A percentile compares a stretch with the other conserved stretches of the same genome.
These are phyloP conservation scores for Dufourea novaeangliae DNA, from an alignment of 1,140 invertebrate species.

Conservation along the genomic window DNA sequence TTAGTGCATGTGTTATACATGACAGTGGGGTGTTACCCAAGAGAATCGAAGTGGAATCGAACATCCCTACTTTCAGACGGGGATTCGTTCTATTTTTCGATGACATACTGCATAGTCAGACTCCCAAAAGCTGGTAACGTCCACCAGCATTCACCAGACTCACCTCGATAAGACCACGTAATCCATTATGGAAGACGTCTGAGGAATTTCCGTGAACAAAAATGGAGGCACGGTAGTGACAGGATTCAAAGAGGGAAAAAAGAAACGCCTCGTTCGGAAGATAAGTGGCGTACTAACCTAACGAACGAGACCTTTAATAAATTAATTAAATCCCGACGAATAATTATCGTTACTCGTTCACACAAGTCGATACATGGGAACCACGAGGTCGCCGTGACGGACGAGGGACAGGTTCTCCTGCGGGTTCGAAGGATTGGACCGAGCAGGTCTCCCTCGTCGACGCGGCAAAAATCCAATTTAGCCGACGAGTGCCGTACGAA, in stretches of 20 bases:
- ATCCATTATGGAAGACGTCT: slow-evolving; percentile 52
- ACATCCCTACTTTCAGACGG: no score
- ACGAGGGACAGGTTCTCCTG: no score
- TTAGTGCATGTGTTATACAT: no score
- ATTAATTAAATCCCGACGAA: slow-evolving; percentile 23
- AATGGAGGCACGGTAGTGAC: neutral
- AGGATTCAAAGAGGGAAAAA: neutral
- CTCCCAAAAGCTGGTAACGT: slow-evolving; percentile 22
- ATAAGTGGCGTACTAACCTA: no score
- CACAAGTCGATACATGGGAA: neutral
- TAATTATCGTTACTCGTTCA: slow-evolving; percentile 3
- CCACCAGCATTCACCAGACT: slow-evolving; percentile 20
- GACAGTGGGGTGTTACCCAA: no score
- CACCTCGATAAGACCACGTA: slow-evolving; percentile 38
- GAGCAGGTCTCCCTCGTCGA: neutral
- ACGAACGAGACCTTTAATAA: neutral
- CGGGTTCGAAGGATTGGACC: neutral
- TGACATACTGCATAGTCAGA: slow-evolving; percentile 15
- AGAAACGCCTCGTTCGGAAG: no score
- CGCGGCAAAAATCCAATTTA: slow-evolving; percentile 49
- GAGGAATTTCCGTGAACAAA: slow-evolving; percentile 50
- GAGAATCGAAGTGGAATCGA: no score
- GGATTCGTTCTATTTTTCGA: slow-evolving; percentile 32
- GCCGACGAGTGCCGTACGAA: slow-evolving; percentile 34
- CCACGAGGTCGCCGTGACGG: neutral